Evolutionary conservation across 2,888 invertebrate genomes (phyloP).

Genomic region (Metopia argyrocephala): DNA sequence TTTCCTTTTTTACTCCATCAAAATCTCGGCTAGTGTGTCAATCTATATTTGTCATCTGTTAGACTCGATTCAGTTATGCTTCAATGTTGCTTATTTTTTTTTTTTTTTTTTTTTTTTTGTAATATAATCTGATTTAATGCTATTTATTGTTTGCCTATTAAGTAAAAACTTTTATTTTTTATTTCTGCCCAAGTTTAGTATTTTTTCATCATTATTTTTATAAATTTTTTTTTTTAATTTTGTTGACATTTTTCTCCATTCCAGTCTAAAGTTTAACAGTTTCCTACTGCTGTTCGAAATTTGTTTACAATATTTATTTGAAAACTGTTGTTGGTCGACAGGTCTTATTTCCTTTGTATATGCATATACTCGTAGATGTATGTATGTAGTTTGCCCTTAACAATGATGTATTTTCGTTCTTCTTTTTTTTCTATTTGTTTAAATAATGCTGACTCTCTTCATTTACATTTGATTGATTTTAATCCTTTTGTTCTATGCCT

Average conservation of each 20-base stretch:
- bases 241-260: background rate
- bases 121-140: conserved; percentile 61
- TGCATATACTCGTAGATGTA: no score
- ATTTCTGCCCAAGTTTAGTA: no score
- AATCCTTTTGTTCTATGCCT: conserved; percentile 32
- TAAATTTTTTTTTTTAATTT: background rate
- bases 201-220: background rate
- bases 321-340: conserved; percentile 13
- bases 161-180: conserved; percentile 24
- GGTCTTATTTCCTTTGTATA: background rate
- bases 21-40: background rate
- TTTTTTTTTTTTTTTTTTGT: conserved; percentile 22
- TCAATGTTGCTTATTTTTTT: background rate
- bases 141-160: conserved; percentile 57
- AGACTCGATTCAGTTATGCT: conserved; percentile 4
- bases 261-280: conserved; percentile 19
- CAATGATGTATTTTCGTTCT: background rate
- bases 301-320: conserved; percentile 38
- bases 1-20: conserved; percentile 62
- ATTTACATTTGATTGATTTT: conserved; percentile 46
- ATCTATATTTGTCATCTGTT: conserved; percentile 8
- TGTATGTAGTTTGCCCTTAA: background rate
- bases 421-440: background rate
- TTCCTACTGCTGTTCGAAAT: conserved; percentile 7
- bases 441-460: conserved; percentile 39